These are phyloP conservation scores for Campoletis sonorensis DNA, from an alignment of 1,140 invertebrate genomes.

Conservation along the genomic window DNA sequence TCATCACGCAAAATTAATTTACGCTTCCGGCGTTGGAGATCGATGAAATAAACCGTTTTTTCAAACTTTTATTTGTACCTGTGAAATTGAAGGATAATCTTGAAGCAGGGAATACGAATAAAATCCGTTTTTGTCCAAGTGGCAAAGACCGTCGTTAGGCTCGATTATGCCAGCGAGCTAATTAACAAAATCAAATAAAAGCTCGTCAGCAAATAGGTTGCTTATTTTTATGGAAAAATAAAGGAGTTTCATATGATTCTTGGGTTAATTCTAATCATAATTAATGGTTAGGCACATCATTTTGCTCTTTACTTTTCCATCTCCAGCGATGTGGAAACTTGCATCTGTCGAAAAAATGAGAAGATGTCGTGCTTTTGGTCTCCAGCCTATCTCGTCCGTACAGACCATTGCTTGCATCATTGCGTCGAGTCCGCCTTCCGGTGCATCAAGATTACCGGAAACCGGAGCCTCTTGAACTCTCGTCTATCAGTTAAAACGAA, in stretches of 20 bases:
- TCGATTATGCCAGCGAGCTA: constrained; percentile 88
- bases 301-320: constrained; percentile 77
- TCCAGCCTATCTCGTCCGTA: constrained; percentile 80
- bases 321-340: constrained; percentile 81
- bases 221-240: too few relatives aligned
- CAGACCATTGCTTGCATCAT: constrained; percentile 86
- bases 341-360: constrained; percentile 81
- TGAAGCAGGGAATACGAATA: constrained; percentile 82
- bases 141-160: constrained; percentile 91
- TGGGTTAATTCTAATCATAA: too few relatives aligned
- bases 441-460: constrained; percentile 84
- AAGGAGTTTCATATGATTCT: too few relatives aligned
- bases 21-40: too few relatives aligned
- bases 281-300: too few relatives aligned
- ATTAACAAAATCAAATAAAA: too few relatives aligned
- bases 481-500: constrained; percentile 56
- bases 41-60: background rate
- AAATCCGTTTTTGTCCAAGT: constrained; percentile 80
- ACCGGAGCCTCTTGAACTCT: constrained; percentile 76
- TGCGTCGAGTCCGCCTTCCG: constrained; percentile 89
- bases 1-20: too few relatives aligned
- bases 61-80: constrained; percentile 66
- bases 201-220: too few relatives aligned
- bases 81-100: constrained; percentile 84
- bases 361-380: constrained; percentile 79